Evolutionary conservation across 1,140 invertebrate genomes (phyloP).

Genomic region (Apis laboriosa): DNA sequence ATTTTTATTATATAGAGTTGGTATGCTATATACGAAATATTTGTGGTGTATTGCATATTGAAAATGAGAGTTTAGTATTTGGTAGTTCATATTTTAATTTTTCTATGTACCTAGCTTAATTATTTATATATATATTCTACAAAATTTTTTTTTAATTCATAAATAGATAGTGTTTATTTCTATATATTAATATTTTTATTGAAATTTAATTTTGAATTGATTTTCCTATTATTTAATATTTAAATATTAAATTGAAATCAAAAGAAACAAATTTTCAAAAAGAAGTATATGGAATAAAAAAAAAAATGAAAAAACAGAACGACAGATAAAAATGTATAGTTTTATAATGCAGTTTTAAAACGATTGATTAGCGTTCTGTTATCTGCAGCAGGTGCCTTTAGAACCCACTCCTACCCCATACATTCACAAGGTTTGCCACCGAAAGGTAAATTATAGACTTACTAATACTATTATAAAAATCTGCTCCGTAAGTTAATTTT

Average conservation of each 20-base stretch:
- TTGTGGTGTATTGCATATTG: slow-evolving; percentile 66
- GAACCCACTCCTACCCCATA: slow-evolving; percentile 76
- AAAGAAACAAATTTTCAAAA: neutral
- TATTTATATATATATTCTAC: slow-evolving; percentile 37
- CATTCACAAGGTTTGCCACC: slow-evolving; percentile 76
- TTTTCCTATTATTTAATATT: neutral
- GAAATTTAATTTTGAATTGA: slow-evolving; percentile 2
- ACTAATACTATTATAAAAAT: slow-evolving; percentile 71
- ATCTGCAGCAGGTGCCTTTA: slow-evolving; percentile 79
- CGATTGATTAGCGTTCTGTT: slow-evolving; percentile 76
- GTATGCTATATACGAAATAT: slow-evolving; percentile 59
- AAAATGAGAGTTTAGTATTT: slow-evolving; percentile 55
- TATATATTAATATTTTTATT: neutral
- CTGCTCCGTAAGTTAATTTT: slow-evolving; percentile 58
- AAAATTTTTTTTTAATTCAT: slow-evolving; percentile 12
- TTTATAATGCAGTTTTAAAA: slow-evolving; percentile 57
- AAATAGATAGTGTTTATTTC: neutral
- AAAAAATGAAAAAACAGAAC: neutral
- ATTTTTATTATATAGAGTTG: slow-evolving; percentile 61
- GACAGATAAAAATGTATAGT: slow-evolving; percentile 48
- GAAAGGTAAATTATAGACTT: slow-evolving; percentile 77
- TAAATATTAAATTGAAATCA: neutral
- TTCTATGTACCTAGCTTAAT: slow-evolving; percentile 52
- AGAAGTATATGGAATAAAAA: neutral
- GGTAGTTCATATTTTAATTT: slow-evolving; percentile 46